Evolutionary conservation across 2,888 invertebrate species (phyloP), one percentile per base, ranked within the genome.

Genomic region (Lycia hirtaria): DNA sequence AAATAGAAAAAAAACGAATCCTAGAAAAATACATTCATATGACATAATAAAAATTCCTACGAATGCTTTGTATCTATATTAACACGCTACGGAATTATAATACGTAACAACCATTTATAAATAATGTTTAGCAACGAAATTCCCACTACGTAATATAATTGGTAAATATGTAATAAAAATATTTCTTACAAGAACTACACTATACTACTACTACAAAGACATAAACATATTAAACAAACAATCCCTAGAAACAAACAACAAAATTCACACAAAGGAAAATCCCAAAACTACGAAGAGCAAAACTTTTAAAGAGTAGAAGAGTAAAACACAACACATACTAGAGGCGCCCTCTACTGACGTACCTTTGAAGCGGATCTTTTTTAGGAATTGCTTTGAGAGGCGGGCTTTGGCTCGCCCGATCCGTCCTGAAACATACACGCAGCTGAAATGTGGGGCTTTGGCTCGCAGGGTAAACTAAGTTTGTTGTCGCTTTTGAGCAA

Each of bases 331-430:
- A 65, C 67, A 71, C 55, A 65, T 64, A 47, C 67, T 68, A 74
- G 60, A 66, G 78, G 76, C 75, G 73, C 83, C 85, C 78, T 71
- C 88, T 88, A 87, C 81, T 63, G 76, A 86, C 90, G 71, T 90
- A 91, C 90, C 90, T 91, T 87, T 90, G 76, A 76, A 81, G 51
- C 87, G 86, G 62, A 83, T 82, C 82, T 90, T 91, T 89, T 91
- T 91, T 74, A 88, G 73, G 67, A 84, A 87, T 76, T 79, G 79
- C 79, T 89, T 91, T 66, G 85, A 73, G 52, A 79, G 78, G 38
- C 84, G 86, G 67, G 88, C 73, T 79, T 88, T 90, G 73, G 74
- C 79, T 51, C 85, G 83, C 68, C 83, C 85, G 68, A 78, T 65
- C 32, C 88, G 84, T 62, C 90, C 90, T 90, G 90, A 64, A 87